Base-by-base conservation (phyloP, 2,888 invertebrate species). In the Parnassius smintheus region DNA sequence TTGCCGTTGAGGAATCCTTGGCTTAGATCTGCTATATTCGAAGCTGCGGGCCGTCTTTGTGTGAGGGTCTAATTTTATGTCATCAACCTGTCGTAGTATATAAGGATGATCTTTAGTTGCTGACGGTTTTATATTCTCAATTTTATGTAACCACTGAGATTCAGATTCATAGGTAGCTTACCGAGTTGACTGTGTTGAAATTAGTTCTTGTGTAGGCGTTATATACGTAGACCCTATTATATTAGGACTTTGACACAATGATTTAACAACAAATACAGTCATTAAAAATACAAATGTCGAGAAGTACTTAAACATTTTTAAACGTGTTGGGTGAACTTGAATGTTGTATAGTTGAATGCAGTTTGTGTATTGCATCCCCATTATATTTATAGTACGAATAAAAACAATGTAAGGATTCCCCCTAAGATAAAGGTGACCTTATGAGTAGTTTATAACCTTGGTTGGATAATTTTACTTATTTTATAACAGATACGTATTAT, bases 1-100 rank as follows among this genome's bases (percentile, higher is more conserved):
- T 69, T 71, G 64, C 72, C 76, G 66, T 71, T 75, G 56, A 42
- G 78, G 77, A 9, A 81, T 78, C 57, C 76, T 77, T 2, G 79
- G 67, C 25, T 77, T 74, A 25, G 76, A 75, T 59, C 78, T 77
- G 0, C 75, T 75, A 3, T 74, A 81, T 63, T 77, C 77, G 7
- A 73, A 66, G 65, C 74, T 81, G 59, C 74, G 77, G 44, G 68
- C 77, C 62, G 70, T 69, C 56, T 81, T 74, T 42, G 65, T 75
- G 51, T 72, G 72, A 1, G 75, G 70, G 44, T 75, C 71, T 35
- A 75, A 9, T n/a, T 70, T 68, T n/a, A 77, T 57, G 22, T 78
- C 75, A n/a, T 77, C 78, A 42, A 76, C 76, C 55, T 71, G 63
- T 7, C 64, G 61, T 11, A 74, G 78, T 41, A 78, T 55, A 48